Evolutionary conservation across 1,140 invertebrate genomes (phyloP).

Genomic region (Hycleus phaleratus): DNA sequence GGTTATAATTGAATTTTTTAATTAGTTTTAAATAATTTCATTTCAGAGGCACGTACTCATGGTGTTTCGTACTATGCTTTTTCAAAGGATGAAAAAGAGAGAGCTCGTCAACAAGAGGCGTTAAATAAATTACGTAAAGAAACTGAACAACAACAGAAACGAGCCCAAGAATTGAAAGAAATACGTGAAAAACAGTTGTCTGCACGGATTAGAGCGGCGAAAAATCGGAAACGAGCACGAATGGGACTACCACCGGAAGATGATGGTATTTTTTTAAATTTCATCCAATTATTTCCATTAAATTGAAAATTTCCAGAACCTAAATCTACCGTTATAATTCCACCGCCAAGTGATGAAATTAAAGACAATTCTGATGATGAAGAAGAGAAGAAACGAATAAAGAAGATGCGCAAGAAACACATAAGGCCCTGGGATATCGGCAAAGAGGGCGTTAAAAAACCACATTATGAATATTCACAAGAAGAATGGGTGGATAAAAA

Average conservation of each 20-base stretch:
- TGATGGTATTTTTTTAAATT: constrained; percentile 30
- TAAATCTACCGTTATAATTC: constrained; percentile 42
- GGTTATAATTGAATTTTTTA: constrained; percentile 6
- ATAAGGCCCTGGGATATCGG: constrained; percentile 63
- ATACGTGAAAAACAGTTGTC: constrained; percentile 63
- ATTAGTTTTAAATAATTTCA: constrained; percentile 20
- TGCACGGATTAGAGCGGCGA: constrained; percentile 68
- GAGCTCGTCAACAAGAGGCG: constrained; percentile 67
- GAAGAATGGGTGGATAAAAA: constrained; percentile 73
- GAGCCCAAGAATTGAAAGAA: constrained; percentile 53
- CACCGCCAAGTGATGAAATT: constrained; percentile 43
- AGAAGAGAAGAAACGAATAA: constrained; percentile 31
- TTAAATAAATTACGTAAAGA: constrained; percentile 62
- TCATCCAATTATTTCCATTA: neutral
- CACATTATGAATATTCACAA: constrained; percentile 58
- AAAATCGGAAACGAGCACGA: constrained; percentile 65
- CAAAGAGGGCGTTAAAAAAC: constrained; percentile 49
- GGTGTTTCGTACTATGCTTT: constrained; percentile 86
- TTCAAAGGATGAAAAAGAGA: constrained; percentile 70
- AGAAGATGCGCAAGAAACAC: constrained; percentile 40
- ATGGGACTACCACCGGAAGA: constrained; percentile 64
- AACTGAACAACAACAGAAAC: constrained; percentile 59
- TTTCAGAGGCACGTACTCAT: constrained; percentile 74
- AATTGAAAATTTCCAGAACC: constrained; percentile 37
- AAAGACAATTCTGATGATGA: constrained; percentile 35